phyloP scores from a whole-genome alignment of 2,888 invertebrate species.

The Bruchidius siliquastri region DNA sequence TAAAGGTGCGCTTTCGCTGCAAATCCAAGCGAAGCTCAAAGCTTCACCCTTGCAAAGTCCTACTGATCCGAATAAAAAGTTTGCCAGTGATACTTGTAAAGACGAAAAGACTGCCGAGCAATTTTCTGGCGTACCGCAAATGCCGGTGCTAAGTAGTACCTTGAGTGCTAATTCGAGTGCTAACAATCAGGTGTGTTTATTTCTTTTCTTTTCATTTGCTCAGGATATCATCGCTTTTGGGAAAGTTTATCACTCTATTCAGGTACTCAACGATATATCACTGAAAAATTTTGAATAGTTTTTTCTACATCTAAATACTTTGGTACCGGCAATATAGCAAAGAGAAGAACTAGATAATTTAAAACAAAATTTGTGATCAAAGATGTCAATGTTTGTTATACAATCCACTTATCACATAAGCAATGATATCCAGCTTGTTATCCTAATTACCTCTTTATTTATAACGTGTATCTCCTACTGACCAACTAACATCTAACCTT shows the following conservation, averaged over 20 bases:
- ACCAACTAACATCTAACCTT: constrained; percentile 16
- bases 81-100: constrained; percentile 11
- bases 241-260: constrained; percentile 2
- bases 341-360: too few species aligned
- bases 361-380: too few species aligned
- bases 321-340: too few species aligned
- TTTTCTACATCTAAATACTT: too few species aligned
- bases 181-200: constrained; percentile 40
- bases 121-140: constrained; percentile 36
- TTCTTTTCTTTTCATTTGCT: constrained; percentile 26
- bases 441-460: too few species aligned
- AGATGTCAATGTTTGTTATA: too few species aligned
- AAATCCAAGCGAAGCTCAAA: constrained; percentile 41
- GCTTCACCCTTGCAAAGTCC: constrained; percentile 28
- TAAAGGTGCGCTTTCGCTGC: constrained; percentile 41
- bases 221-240: constrained; percentile 6
- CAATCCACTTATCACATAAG: too few species aligned
- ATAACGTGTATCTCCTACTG: not conserved
- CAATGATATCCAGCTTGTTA: too few species aligned
- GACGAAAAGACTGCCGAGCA: constrained; percentile 19
- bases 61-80: constrained; percentile 19
- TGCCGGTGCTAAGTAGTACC: constrained; percentile 41
- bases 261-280: too few species aligned
- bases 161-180: constrained; percentile 32
- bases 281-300: too few species aligned